Evolutionary conservation across 2,797 vertebrate species (phyloP).

Genomic region (Numenius phaeopus): DNA sequence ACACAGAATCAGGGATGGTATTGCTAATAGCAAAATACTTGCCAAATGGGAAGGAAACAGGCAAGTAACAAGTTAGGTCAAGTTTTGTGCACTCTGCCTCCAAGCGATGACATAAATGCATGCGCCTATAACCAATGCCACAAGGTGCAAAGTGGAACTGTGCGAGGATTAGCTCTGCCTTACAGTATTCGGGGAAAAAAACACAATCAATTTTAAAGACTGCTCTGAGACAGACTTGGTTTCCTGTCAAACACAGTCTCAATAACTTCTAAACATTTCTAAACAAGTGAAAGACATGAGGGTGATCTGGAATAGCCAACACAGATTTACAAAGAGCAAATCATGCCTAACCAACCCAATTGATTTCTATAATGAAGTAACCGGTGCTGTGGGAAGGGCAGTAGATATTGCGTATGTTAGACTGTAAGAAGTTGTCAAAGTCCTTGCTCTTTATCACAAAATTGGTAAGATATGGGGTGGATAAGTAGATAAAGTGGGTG

Average conservation of each 20-base stretch:
- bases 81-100: neutral
- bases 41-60: neutral
- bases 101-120: neutral
- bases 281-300: neutral
- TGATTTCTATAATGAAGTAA: neutral
- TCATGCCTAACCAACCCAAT: neutral
- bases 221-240: neutral
- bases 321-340: neutral
- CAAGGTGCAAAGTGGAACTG: neutral
- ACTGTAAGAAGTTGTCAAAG: no score
- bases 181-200: neutral
- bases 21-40: neutral
- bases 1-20: neutral
- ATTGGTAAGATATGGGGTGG: neutral
- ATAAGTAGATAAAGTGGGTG: neutral
- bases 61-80: neutral
- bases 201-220: neutral
- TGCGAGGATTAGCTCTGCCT: neutral
- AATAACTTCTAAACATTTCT: neutral
- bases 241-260: neutral
- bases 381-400: neutral
- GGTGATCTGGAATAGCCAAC: neutral
- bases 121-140: neutral
- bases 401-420: neutral
- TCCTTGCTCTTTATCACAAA: neutral